These are phyloP conservation scores for Centruroides sculpturatus DNA, from an alignment of 1,140 invertebrate species.

Conservation along the genomic window DNA sequence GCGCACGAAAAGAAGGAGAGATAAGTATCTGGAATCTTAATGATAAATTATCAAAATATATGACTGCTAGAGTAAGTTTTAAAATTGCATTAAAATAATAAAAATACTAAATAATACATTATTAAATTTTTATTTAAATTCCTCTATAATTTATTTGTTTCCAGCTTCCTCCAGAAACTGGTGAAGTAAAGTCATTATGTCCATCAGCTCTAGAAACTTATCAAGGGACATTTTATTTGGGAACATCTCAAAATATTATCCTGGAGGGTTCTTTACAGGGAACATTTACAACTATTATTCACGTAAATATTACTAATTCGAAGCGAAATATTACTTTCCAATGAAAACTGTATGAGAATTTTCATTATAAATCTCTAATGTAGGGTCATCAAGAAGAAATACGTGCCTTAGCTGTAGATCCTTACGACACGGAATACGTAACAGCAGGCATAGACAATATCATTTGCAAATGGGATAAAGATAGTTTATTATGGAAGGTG, in stretches of 20 bases:
- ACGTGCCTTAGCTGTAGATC: constrained; percentile 76
- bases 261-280: constrained; percentile 79
- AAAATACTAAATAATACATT: too few species aligned
- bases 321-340: too few species aligned
- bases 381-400: constrained; percentile 80
- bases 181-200: constrained; percentile 71
- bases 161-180: constrained; percentile 64
- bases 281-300: constrained; percentile 54
- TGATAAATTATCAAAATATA: constrained; percentile 78
- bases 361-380: constrained; percentile 6
- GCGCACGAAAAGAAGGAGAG: constrained; percentile 65
- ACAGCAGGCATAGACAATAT: constrained; percentile 85
- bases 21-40: constrained; percentile 82
- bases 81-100: too few species aligned
- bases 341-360: background rate
- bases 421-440: constrained; percentile 77
- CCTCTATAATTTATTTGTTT: constrained; percentile 14
- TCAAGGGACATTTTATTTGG: constrained; percentile 80
- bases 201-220: constrained; percentile 53
- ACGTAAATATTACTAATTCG: constrained; percentile 35
- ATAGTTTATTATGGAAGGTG: constrained; percentile 72
- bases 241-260: constrained; percentile 83
- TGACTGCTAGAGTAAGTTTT: constrained; percentile 58
- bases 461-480: constrained; percentile 73
- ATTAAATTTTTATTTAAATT: too few species aligned